phyloP scores from a whole-genome alignment of 2,113 vertebrate species.

The Etia nguti region DNA sequence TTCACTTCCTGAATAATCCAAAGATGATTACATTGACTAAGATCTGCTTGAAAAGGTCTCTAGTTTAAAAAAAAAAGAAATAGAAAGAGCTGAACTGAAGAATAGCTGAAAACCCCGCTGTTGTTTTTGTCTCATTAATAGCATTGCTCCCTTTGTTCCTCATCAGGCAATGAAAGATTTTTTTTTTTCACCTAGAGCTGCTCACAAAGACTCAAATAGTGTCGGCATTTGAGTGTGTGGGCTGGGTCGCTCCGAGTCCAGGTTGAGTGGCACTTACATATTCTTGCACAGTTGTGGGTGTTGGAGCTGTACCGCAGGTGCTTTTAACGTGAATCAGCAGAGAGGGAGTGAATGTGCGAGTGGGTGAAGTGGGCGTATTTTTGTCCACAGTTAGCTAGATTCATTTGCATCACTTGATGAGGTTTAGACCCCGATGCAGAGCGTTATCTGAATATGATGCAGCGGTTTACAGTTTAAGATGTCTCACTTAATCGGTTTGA shows the following conservation, averaged over 20 bases:
- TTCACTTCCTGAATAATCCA: not conserved
- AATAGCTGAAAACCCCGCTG: not conserved
- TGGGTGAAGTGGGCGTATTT: conserved; percentile 38
- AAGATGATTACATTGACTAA: not conserved
- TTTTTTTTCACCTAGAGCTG: not conserved
- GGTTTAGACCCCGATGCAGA: not conserved
- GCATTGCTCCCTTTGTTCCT: not conserved
- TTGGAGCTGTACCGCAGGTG: conserved; percentile 39
- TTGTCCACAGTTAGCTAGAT: not conserved
- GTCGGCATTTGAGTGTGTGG: conserved; percentile 34
- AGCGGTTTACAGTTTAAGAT: not conserved
- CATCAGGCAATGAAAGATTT: not conserved
- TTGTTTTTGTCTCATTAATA: not conserved
- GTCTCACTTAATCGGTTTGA: not conserved
- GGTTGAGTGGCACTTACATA: conserved; percentile 55
- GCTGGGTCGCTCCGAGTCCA: conserved; percentile 25
- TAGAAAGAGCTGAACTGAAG: not conserved
- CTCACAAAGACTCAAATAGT: conserved; percentile 36
- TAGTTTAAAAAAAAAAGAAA: not conserved
- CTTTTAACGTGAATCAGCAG: conserved; percentile 44
- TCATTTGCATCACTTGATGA: not conserved
- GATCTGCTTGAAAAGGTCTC: not conserved
- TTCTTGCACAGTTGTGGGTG: conserved; percentile 55
- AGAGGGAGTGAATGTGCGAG: conserved; percentile 7
- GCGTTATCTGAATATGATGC: not conserved